Conservation (phyloP, 2,888 invertebrate genomes). For the Chaitophorus viminalis region DNA sequence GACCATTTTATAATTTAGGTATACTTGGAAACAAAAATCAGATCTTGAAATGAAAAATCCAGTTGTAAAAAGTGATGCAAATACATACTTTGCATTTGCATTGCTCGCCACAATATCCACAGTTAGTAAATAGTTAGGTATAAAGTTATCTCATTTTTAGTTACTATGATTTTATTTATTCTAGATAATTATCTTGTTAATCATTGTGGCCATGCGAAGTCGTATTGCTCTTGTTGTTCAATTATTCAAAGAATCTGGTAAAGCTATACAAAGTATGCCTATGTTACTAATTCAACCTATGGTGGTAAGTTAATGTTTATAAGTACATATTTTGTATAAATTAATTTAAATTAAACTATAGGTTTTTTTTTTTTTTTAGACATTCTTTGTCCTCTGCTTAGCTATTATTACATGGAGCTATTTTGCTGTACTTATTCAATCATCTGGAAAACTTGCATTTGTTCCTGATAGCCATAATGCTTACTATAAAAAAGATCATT, state of each 20-base stretch:
- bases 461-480: slow-evolving; percentile 54
- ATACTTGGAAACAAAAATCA: slow-evolving; percentile 49
- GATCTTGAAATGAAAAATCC: slow-evolving; percentile 64
- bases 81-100: slow-evolving; percentile 71
- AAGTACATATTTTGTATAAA: neutral
- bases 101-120: slow-evolving; percentile 73
- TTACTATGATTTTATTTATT: slow-evolving; percentile 43
- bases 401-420: slow-evolving; percentile 72
- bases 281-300: slow-evolving; percentile 73
- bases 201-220: slow-evolving; percentile 74
- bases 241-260: slow-evolving; percentile 76
- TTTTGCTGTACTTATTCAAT: slow-evolving; percentile 74
- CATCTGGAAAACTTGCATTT: slow-evolving; percentile 70
- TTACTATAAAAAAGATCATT: slow-evolving; percentile 52
- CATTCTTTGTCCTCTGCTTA: slow-evolving; percentile 71
- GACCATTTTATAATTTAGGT: slow-evolving; percentile 36
- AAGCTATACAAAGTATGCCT: slow-evolving; percentile 74
- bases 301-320: slow-evolving; percentile 69
- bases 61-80: slow-evolving; percentile 66
- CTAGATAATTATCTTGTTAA: slow-evolving; percentile 69
- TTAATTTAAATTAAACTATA: slow-evolving; percentile 31
- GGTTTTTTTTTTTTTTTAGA: slow-evolving; percentile 67
- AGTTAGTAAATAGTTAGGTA: slow-evolving; percentile 65
- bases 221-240: slow-evolving; percentile 74
- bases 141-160: slow-evolving; percentile 13